These are phyloP conservation scores for Acanthochromis polyacanthus DNA, from an alignment of 2,113 vertebrate genomes.

Conservation along the genomic window DNA sequence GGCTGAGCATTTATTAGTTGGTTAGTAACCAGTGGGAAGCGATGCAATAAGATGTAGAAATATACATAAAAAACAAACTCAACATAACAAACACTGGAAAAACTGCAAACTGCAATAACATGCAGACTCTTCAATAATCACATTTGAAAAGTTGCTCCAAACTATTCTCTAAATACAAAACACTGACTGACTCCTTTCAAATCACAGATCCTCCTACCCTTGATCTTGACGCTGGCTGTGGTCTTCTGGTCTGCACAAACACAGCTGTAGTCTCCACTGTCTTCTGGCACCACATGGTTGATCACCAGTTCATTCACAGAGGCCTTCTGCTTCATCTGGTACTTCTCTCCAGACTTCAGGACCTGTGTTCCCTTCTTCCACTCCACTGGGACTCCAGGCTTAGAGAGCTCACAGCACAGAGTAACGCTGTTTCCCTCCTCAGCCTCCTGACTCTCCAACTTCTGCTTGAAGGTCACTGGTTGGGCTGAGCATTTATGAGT, in stretches of 20 bases:
- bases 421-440: conserved; percentile 56
- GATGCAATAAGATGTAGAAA: neutral
- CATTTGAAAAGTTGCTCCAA: too few species aligned
- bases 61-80: too few species aligned
- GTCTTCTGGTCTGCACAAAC: conserved; percentile 82
- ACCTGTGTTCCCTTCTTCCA: conserved; percentile 86
- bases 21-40: conserved; percentile 4
- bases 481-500: conserved; percentile 38
- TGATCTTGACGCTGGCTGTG: conserved; percentile 75
- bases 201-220: conserved; percentile 67
- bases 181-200: too few species aligned
- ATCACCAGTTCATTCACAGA: conserved; percentile 84
- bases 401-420: conserved; percentile 86
- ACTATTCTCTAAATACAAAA: neutral
- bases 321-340: conserved; percentile 80
- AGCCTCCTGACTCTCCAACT: neutral
- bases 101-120: neutral
- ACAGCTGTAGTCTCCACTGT: conserved; percentile 82
- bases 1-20: conserved; percentile 35
- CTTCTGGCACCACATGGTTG: conserved; percentile 58
- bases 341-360: conserved; percentile 80
- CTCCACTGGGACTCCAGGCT: conserved; percentile 75
- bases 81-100: too few species aligned
- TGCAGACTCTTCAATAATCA: neutral
- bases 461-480: conserved; percentile 19